Evolutionary conservation across 1,140 invertebrate genomes (phyloP).

Genomic region (Drosophila nebulosa): DNA sequence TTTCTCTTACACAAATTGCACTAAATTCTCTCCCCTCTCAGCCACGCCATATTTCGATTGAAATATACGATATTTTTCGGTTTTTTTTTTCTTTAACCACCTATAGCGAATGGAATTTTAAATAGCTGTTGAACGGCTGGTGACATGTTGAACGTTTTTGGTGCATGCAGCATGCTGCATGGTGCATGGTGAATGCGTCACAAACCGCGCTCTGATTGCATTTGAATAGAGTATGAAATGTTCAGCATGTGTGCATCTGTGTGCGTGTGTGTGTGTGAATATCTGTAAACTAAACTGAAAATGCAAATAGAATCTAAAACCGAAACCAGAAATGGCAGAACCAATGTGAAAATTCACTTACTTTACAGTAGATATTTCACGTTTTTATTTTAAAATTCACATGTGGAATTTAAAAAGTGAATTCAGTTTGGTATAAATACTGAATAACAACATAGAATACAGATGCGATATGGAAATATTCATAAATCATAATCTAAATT

Average conservation of each 20-base stretch:
- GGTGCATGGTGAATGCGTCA: not conserved
- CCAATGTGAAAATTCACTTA: not conserved
- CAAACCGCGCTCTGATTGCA: not conserved
- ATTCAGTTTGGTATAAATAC: not conserved
- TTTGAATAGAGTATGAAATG: not conserved
- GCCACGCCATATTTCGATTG: slow-evolving; percentile 31
- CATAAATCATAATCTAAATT: not conserved
- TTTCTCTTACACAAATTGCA: slow-evolving; percentile 10
- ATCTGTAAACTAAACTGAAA: not conserved
- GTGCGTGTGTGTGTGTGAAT: not conserved
- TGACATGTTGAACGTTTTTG: slow-evolving; percentile 24
- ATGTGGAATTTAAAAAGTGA: not conserved
- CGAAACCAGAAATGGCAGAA: not conserved
- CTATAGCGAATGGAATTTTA: slow-evolving; percentile 54
- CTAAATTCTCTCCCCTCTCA: slow-evolving; percentile 16
- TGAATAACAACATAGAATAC: too few relatives aligned
- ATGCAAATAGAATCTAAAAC: not conserved
- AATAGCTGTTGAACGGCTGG: slow-evolving; percentile 34
- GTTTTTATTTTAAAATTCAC: not conserved
- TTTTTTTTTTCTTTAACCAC: slow-evolving; percentile 6
- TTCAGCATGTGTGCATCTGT: not conserved
- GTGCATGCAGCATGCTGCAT: not conserved
- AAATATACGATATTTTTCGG: slow-evolving; percentile 30
- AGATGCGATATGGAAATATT: not conserved
- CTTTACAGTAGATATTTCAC: not conserved